Conservation (phyloP, 1,140 invertebrate genomes). For the Sminthurides bifidus region DNA sequence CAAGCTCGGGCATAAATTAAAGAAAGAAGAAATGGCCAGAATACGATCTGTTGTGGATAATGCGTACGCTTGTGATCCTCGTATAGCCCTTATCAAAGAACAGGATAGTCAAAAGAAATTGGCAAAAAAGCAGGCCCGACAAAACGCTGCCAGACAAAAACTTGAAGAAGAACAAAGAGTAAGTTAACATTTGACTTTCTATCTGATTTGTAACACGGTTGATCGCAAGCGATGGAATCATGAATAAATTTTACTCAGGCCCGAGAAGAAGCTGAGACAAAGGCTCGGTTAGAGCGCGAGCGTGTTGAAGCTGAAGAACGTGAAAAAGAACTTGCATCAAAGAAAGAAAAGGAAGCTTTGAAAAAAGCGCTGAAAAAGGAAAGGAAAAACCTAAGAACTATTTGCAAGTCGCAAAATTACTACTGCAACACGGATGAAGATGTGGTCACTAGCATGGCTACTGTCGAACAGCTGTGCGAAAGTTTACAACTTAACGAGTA, state of each 20-base stretch:
- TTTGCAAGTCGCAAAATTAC: conserved; percentile 79
- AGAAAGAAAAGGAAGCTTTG: conserved; percentile 72
- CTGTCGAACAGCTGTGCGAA: conserved; percentile 81
- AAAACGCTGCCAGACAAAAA: conserved; percentile 71
- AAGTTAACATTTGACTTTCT: conserved; percentile 15
- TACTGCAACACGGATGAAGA: conserved; percentile 59
- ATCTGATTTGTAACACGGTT: conserved; percentile 3
- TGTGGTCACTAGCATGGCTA: conserved; percentile 69
- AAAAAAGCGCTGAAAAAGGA: conserved; percentile 77
- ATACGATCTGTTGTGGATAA: conserved; percentile 82
- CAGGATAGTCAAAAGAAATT: conserved; percentile 85
- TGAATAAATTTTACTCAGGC: conserved; percentile 35
- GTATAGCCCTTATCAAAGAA: conserved; percentile 82
- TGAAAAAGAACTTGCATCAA: conserved; percentile 61
- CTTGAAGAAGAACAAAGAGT: conserved; percentile 67
- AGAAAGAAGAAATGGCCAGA: conserved; percentile 91
- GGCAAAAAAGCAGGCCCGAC: conserved; percentile 75
- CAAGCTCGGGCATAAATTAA: conserved; percentile 72
- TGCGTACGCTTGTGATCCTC: conserved; percentile 85
- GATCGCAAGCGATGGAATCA: too few relatives aligned
- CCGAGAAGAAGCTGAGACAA: conserved; percentile 51
- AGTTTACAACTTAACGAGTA: conserved; percentile 44
- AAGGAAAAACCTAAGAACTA: conserved; percentile 67
- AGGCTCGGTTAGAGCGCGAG: conserved; percentile 58
- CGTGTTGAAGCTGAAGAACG: conserved; percentile 67